Base-by-base conservation (phyloP, 2,797 vertebrate genomes). In the Calcarius lapponicus region DNA sequence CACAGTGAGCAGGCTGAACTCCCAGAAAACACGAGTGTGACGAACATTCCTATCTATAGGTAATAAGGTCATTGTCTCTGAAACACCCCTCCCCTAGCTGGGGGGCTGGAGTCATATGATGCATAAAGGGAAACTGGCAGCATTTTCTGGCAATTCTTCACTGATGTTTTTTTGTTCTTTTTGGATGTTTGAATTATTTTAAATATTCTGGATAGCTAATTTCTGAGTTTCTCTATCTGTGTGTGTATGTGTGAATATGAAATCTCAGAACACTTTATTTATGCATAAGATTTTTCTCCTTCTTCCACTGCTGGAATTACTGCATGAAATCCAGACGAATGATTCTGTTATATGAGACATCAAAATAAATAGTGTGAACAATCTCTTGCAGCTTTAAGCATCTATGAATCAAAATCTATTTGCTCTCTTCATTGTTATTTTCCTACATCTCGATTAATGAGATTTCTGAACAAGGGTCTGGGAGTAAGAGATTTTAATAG, bases 381-480 rank as follows among this genome's bases (percentile, higher is more conserved):
- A 61, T 83, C 65, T 93, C 65, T 88, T 92, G 57, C 34, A 91
- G 72, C 38, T 94, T 96, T 96, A 94, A 94, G 53, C 34, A 64
- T 89, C 87, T 87, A 67, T 89, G 87, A 95, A 95, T 93, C 87
- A 91, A 93, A 91, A 72, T 71, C 81, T 91, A 24, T 92, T 91
- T 95, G 48, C 50, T 91, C 38, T 86, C 38, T 88, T 91, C 85
- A 61, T 91, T 95, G 74, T 93, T 94, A 85, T 50, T 7, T 78
- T 92, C 17, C 57, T 80, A 34, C 65, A 53, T 92, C 70, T 94
- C 14, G 2, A 78, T 96, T 91, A 93, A 95, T 85, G 79, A 65
- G 57, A 67, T 83, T 34, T 91, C 79, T 93, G 65, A 96, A 86
- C 43, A 91, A 80, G 32, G 71, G n/a, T 26, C 64, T 82, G 36